phyloP scores from a whole-genome alignment of 2,888 invertebrate genomes.

The Macrosoma leucophasiata region DNA sequence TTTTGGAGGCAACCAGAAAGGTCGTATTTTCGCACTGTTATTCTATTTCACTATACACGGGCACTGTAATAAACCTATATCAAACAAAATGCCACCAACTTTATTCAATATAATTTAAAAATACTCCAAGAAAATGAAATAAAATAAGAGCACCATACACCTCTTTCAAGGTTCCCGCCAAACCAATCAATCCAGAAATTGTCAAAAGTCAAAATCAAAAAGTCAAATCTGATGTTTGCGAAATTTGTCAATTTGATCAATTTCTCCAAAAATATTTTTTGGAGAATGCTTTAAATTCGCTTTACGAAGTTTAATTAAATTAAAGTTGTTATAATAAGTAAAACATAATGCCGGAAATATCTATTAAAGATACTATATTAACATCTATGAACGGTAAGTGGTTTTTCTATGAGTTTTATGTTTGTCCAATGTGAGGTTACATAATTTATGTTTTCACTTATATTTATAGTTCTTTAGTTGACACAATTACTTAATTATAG shows the following conservation, averaged over 20 bases:
- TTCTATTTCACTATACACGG: no score
- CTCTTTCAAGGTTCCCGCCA: no score
- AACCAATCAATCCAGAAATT: no score
- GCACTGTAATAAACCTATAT: no score
- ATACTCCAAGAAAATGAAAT: no score
- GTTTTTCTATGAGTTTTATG: no score
- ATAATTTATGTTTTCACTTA: conserved; percentile 57
- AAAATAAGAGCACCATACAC: no score
- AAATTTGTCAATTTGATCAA: conserved; percentile 2
- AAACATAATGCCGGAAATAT: conserved; percentile 52
- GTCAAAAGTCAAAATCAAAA: conserved; percentile 11
- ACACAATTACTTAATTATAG: conserved; percentile 69
- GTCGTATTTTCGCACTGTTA: no score
- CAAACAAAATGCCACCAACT: no score
- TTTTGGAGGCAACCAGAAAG: no score
- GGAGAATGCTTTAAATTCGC: conserved; percentile 3
- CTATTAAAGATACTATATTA: conserved; percentile 53
- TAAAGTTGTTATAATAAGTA: conserved; percentile 2
- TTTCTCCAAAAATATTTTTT: conserved; percentile 4
- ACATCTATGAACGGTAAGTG: conserved; percentile 56
- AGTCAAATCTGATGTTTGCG: conserved; percentile 6
- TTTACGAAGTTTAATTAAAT: conserved; percentile 7
- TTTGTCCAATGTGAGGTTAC: conserved; percentile 46
- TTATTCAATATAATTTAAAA: no score
- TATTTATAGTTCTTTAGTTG: conserved; percentile 47